Percentiles rank a stretch among this genome's conserved stretches.
These are phyloP conservation scores for Nasonia giraulti DNA, from an alignment of 1,140 invertebrate genomes.

Conservation along the genomic window DNA sequence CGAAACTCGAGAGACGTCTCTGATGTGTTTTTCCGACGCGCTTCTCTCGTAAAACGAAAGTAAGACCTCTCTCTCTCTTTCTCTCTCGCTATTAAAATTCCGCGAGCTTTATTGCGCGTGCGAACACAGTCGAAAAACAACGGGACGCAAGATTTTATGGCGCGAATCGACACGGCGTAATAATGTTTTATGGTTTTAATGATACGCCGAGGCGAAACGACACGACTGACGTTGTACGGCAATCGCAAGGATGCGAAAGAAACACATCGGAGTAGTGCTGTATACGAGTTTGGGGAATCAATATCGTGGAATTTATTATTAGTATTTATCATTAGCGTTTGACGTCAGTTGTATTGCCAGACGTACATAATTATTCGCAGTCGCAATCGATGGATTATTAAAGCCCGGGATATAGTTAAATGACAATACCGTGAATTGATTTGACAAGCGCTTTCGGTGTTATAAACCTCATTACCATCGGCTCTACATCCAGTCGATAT, in stretches of 20 bases:
- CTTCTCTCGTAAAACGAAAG: conserved; percentile 6
- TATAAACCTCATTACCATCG: too few relatives aligned
- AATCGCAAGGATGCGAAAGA: not conserved
- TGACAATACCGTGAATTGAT: not conserved
- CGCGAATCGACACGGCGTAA: conserved; percentile 1
- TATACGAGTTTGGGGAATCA: too few relatives aligned
- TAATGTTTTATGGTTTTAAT: conserved; percentile 27
- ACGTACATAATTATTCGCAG: not conserved
- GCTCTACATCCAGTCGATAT: too few relatives aligned
- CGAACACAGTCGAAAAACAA: conserved; percentile 7
- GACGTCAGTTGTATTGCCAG: not conserved
- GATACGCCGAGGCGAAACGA: not conserved
- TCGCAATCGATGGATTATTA: not conserved
- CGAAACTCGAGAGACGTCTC: not conserved
- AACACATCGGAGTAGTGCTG: too few relatives aligned
- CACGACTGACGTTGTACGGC: not conserved
- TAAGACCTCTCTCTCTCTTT: not conserved
- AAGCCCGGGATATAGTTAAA: not conserved
- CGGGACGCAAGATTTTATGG: conserved; percentile 1
- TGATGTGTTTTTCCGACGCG: not conserved
- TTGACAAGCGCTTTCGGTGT: not conserved
- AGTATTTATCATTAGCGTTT: too few relatives aligned
- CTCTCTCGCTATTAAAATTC: conserved; percentile 13
- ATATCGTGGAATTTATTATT: too few relatives aligned
- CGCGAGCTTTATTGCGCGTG: not conserved